Base-by-base conservation (phyloP, 2,888 invertebrate genomes). In the Agrilus cyanescens region DNA sequence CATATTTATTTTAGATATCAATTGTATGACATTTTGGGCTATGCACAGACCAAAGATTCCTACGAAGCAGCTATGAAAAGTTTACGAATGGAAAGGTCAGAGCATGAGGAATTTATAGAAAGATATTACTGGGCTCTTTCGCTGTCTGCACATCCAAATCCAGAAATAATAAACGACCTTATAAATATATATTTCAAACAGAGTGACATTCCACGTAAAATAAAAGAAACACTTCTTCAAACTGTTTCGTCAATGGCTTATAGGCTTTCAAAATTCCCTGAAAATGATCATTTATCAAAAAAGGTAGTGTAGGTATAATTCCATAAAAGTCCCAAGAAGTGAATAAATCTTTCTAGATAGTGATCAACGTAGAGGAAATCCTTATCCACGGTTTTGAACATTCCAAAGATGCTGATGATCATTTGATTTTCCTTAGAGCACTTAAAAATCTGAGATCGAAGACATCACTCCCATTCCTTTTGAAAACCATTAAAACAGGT, bases 111-210 rank as follows among this genome's bases (percentile, higher is more conserved):
- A 12, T 47, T 59, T 0, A 63, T 74, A 25, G 88, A 88, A 57
- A 68, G 85, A 44, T 87, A 86, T 61, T 67, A 88, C 2, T 80
- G 86, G 74, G 76, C 81, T 0, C 60, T 83, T 8, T 81, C 86
- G 0, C 69, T 82, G 37, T 75, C 78, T 1, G 74, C 82, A 0
- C 73, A 81, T 53, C 80, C 84, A 1, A 69, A 74, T 32, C 68
- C 70, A 30, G 73, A 74, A 39, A 62, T 79, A 12, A 64, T 78
- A 48, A 66, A 63, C 36, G 70, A 72, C 45, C 55, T 75, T 6
- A 49, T 73, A 30, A 65, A 57, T 8, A 62, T 67, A 40, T 72
- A 69, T 29, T 67, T 67, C 29, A 71, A 70, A 55, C 69, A 62
- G 18, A 66, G 59, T 47, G 65, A 69, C 16, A 58, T 71, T 34